Conservation (phyloP, 1,140 invertebrate species). For the Drosophila funebris region DNA sequence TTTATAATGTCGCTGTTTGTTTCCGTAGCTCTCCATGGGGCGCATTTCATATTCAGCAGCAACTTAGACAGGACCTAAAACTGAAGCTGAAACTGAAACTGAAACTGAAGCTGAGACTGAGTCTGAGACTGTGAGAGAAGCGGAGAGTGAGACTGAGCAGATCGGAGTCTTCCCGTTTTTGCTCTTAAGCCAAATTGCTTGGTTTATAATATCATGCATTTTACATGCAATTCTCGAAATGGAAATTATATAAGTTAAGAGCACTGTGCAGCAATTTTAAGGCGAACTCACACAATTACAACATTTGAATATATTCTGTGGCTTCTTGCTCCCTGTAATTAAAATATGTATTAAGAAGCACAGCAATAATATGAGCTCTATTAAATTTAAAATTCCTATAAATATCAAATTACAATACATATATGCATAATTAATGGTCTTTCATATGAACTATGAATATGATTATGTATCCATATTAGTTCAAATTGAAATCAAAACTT, state of each 20-base stretch:
- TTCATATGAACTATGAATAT: too few species aligned
- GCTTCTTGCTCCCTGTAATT: too few species aligned
- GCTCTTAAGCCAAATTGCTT: constrained; percentile 53
- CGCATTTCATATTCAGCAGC: constrained; percentile 13
- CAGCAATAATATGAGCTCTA: too few species aligned
- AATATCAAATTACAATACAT: too few species aligned
- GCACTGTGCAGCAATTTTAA: constrained; percentile 18
- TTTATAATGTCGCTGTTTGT: constrained; percentile 37
- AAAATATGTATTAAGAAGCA: too few species aligned
- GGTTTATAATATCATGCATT: constrained; percentile 66
- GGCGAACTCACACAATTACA: background rate
- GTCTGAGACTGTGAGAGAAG: background rate
- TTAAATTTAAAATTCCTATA: too few species aligned
- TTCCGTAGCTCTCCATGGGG: constrained; percentile 25
- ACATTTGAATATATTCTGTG: background rate
- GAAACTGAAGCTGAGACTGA: background rate
- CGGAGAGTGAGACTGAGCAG: background rate
- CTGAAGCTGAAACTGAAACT: too few species aligned
- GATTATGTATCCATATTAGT: too few species aligned
- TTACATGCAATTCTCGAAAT: constrained; percentile 49
- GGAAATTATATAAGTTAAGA: constrained; percentile 48
- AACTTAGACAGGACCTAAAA: too few species aligned
- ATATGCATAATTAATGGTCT: too few species aligned
- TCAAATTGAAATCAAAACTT: too few species aligned
- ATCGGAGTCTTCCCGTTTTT: constrained; percentile 2